Evolutionary conservation across 2,888 invertebrate genomes (phyloP), one percentile per base, ranked within the genome.

Genomic region (Teleogryllus oceanicus): DNA sequence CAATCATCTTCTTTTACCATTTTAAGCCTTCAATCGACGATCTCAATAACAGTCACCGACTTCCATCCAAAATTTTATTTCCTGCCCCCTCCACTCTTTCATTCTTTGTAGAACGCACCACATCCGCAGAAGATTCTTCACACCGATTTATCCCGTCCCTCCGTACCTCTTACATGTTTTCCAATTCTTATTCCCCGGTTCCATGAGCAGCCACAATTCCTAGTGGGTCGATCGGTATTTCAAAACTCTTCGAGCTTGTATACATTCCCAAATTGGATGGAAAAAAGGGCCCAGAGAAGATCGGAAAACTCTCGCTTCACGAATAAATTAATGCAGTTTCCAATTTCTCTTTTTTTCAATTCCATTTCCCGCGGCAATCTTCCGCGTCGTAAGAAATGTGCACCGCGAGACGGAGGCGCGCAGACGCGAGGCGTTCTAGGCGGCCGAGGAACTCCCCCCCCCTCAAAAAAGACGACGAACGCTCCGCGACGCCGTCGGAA

Each of bases 271-370:
- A 62, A 62, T 62, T 62, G 62, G 62, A 62, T 62, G 62, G 13
- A 62, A 62, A 62, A 62, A 62, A 62, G 62, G 16, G 62, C n/a
- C 62, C 62, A 8, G 62, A 16, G 62, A 62, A 62, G 62, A 62
- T 62, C n/a, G 16, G 13, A 13, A 62, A 62, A 13, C 62, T 62
- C 62, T 62, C 62, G 13, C 62, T 62, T n/a, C n/a, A 62, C 13
- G n/a, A 62, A n/a, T 62, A 62, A 62, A 62, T 62, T 62, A 62
- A 62, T 62, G n/a, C 62, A 62, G 62, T 62, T 62, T 62, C 62
- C 62, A 62, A 62, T 62, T 62, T 62, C 62, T 62, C 13, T 62
- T 62, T 62, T 18, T 62, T n/a, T 62, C 62, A 62, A 62, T 62
- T 62, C 62, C 62, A 62, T 62, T 62, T 62, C 62, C 62, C 62